Conservation (phyloP, 2,113 vertebrate species). For the Malaclemys terrapin region DNA sequence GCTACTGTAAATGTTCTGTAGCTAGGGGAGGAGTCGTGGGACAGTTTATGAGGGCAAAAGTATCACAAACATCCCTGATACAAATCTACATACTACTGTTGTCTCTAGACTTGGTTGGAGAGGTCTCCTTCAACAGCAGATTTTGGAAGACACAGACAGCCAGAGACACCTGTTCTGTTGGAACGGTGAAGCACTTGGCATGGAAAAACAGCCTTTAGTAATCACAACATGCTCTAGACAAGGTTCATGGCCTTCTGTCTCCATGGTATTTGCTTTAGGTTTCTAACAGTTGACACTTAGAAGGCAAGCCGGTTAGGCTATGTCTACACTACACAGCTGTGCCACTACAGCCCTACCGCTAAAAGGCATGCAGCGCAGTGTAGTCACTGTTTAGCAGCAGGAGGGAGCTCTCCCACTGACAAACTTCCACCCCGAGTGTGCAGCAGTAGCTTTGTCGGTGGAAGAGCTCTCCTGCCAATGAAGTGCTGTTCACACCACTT, state of each 20-base stretch:
- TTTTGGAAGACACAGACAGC: not conserved
- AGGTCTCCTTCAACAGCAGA: not conserved
- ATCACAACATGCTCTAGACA: not conserved
- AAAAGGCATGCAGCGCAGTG: too few relatives aligned
- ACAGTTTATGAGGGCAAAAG: not conserved
- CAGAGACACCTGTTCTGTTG: not conserved
- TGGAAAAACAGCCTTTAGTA: not conserved
- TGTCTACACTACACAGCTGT: too few relatives aligned
- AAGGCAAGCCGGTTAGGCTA: not conserved
- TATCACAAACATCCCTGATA: not conserved
- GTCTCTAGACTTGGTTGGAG: not conserved
- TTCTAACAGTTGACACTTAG: not conserved
- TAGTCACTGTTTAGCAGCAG: too few relatives aligned
- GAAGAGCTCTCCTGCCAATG: too few relatives aligned
- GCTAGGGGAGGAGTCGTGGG: not conserved
- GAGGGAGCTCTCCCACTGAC: too few relatives aligned
- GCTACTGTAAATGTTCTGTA: not conserved
- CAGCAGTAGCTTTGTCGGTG: too few relatives aligned
- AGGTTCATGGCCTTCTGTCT: not conserved
- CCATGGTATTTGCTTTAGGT: not conserved
- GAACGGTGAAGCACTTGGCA: not conserved
- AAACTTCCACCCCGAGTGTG: too few relatives aligned
- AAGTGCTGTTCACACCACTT: too few relatives aligned
- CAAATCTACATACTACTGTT: not conserved
- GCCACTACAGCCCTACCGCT: too few relatives aligned